Conservation (phyloP, 2,113 vertebrate genomes). For the Sciurus niger region DNA sequence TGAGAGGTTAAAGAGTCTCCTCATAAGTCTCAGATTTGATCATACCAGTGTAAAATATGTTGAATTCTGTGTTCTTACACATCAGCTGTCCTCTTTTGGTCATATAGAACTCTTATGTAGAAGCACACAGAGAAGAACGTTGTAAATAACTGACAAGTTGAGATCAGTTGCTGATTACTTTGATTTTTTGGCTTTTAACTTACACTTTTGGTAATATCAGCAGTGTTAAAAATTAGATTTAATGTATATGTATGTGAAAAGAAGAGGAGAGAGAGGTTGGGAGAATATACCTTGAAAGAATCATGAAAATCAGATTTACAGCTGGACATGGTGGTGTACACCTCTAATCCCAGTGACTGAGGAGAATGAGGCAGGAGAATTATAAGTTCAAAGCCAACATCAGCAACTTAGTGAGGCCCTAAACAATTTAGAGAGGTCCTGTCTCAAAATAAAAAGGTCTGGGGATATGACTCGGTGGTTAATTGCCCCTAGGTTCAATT, state of each 20-base stretch:
- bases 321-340: not conserved
- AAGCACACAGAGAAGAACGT: not conserved
- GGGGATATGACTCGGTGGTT: too few species aligned
- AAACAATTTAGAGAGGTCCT: not conserved
- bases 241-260: not conserved
- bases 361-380: not conserved
- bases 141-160: conserved; percentile 33
- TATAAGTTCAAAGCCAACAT: not conserved
- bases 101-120: not conserved
- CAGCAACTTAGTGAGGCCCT: not conserved
- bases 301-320: not conserved
- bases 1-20: not conserved
- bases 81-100: not conserved
- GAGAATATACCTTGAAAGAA: not conserved
- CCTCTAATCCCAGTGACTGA: not conserved
- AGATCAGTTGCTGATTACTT: not conserved
- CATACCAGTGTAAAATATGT: not conserved
- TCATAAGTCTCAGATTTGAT: not conserved
- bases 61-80: not conserved
- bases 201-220: conserved; percentile 36
- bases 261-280: not conserved
- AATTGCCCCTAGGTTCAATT: too few species aligned
- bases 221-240: conserved; percentile 39
- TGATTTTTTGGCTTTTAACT: conserved; percentile 35
- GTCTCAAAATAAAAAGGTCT: too few species aligned